Evolutionary conservation across 2,113 vertebrate species (phyloP), one percentile per base, ranked within the genome.

Genomic region (Puffinus mauretanicus): DNA sequence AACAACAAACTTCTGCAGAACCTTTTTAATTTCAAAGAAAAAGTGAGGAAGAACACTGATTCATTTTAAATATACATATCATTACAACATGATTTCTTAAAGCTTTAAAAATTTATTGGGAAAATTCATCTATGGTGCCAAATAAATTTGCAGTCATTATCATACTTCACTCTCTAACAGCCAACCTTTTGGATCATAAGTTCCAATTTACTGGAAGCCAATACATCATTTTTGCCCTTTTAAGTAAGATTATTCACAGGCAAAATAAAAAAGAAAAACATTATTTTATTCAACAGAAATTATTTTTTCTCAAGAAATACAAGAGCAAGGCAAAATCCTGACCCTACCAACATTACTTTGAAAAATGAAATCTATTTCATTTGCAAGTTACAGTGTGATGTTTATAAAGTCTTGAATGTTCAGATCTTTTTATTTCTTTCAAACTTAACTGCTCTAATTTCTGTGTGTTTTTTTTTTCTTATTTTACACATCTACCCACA

Each of bases 1-100:
- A 42, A 42, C 76, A 65, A 93, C 55, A 94, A 93, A 96, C 57
- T 95, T 96, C 49, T 82, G 30, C 22, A 55, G 51, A 78, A 64
- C 4, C 6, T 65, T 88, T 95, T 79, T 30, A 76, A 86, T 94
- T 93, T 92, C 49, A 57, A 78, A 78, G 32, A 55, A 88, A 88
- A 94, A 85, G 20, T 22, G 9, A 86, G 44, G 51, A 44, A 32
- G 34, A 40, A 0, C 9, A 92, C 20, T 52, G 19, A 87, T 67
- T 83, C 0, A 58, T 90, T 75, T 86, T 51, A 90, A 92, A 90
- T 57, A 88, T 61, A 88, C 30, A 15, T 52, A 83, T 64, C 10
- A 80, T 76, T 91, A 60, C 9, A 94, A 72, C 2, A 57, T 19
- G 24, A 82, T 83, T 65, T 94, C 16, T 58, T 91, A 57, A 82